These are phyloP conservation scores for Cylloceria caligata DNA, from an alignment of 2,888 invertebrate species.

Conservation along the genomic window DNA sequence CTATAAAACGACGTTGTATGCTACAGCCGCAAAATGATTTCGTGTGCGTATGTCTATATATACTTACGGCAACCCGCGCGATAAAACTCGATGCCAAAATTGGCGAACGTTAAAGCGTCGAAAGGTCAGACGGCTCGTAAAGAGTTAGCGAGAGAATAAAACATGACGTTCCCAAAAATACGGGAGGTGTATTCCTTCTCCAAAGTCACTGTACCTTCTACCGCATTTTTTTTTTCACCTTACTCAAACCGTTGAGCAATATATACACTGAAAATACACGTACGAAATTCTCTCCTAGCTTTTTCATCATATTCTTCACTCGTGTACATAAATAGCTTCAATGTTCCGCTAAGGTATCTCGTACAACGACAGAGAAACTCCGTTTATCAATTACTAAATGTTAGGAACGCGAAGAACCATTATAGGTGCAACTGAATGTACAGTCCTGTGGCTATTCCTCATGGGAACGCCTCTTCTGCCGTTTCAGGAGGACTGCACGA, in stretches of 20 bases:
- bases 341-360: conserved; percentile 5
- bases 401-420: conserved; percentile 38
- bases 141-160: conserved; percentile 74
- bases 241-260: conserved; percentile 11
- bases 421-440: conserved; percentile 23
- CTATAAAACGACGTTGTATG: conserved; percentile 33
- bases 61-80: conserved; percentile 20
- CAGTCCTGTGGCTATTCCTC: conserved; percentile 45
- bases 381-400: conserved; percentile 57
- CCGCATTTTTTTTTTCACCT: not conserved
- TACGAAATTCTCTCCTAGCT: conserved; percentile 2
- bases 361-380: conserved; percentile 30
- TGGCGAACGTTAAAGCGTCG: conserved; percentile 67
- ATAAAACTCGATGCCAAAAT: conserved; percentile 70
- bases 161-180: conserved; percentile 67
- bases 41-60: not conserved
- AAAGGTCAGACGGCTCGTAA: conserved; percentile 75
- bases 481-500: conserved; percentile 53
- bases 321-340: conserved; percentile 1
- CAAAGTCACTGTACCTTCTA: conserved; percentile 46
- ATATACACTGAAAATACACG: conserved; percentile 3
- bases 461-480: conserved; percentile 71
- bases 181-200: conserved; percentile 61
- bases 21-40: not conserved
- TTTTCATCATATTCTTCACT: conserved; percentile 10